Evolutionary conservation across 2,888 invertebrate genomes (phyloP), one percentile per base, ranked within the genome.

Genomic region (Cyclophora albipunctata): DNA sequence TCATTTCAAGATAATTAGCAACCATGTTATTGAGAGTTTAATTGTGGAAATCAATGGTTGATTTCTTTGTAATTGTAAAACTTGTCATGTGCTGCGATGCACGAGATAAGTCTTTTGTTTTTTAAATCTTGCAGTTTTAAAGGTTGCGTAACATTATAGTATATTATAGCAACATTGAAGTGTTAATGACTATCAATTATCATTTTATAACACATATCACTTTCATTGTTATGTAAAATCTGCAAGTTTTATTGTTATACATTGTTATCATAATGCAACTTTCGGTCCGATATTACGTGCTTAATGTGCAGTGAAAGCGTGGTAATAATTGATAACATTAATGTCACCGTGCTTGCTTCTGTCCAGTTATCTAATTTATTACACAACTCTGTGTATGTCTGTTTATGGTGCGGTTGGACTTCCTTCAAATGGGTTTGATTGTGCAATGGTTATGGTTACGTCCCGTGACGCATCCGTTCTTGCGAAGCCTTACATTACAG

Each of bases 241-340:
- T 37, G 37, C 37, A 37, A 4, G 4, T 37, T 37, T 1, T 37
- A 37, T 37, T 37, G 37, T 5, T 49, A 51, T 40, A 33, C 44
- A 46, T 42, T 34, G 37, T 37, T 5, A 37, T 37, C 37, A 4
- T 5, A 37, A 37, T 3, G 7, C 49, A 34, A 58, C 57, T 62
- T 66, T 69, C 57, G 46, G 59, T 63, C 59, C 33, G 48, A 48
- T 59, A 57, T 60, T 56, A 53, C 34, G 47, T 55, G 53, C 49
- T 46, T 50, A 52, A 55, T 60, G 49, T 2, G 40, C 52, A 75
- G 81, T 77, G 81, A 84, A 84, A 82, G 80, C 80, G 65, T 57
- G 53, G 52, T 67, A 63, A 66, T 71, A 67, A 69, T 61, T 40
- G 43, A 43, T 49, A 55, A 48, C 43, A 52, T 53, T 20, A 46